Conservation (phyloP, 2,888 invertebrate species). For the Polietes domitor region DNA sequence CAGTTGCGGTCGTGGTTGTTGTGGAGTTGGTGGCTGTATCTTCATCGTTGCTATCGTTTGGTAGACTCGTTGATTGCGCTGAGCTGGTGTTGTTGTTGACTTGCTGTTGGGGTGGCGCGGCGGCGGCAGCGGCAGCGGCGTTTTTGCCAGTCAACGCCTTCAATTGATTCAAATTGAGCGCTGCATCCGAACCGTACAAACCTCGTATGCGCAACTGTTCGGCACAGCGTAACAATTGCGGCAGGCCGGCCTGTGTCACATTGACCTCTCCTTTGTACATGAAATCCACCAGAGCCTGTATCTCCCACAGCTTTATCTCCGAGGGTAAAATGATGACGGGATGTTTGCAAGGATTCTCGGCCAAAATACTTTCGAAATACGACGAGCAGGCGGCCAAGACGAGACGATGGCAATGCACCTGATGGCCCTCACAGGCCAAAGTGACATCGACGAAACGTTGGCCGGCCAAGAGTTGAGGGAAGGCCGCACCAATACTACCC, state of each 20-base stretch:
- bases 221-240: constrained; percentile 90
- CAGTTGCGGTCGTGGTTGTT: constrained; percentile 72
- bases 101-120: constrained; percentile 45
- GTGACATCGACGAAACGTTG: constrained; percentile 91
- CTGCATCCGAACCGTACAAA: constrained; percentile 80
- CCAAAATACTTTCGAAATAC: constrained; percentile 89
- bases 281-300: constrained; percentile 92
- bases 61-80: constrained; percentile 39
- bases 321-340: constrained; percentile 91
- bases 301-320: constrained; percentile 92
- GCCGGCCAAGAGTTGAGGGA: constrained; percentile 80
- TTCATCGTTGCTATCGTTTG: constrained; percentile 72
- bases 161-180: constrained; percentile 78
- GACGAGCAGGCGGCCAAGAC: constrained; percentile 93
- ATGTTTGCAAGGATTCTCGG: constrained; percentile 93
- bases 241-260: constrained; percentile 91
- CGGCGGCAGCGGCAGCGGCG: too few species aligned
- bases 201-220: constrained; percentile 92
- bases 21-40: constrained; percentile 75
- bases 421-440: constrained; percentile 92
- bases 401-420: constrained; percentile 91
- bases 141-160: constrained; percentile 74
- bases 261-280: constrained; percentile 96
- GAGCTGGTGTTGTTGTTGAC: constrained; percentile 51
- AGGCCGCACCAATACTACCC: constrained; percentile 80